Evolutionary conservation across 1,140 invertebrate species (phyloP).

Genomic region (Glossosoma conforme): DNA sequence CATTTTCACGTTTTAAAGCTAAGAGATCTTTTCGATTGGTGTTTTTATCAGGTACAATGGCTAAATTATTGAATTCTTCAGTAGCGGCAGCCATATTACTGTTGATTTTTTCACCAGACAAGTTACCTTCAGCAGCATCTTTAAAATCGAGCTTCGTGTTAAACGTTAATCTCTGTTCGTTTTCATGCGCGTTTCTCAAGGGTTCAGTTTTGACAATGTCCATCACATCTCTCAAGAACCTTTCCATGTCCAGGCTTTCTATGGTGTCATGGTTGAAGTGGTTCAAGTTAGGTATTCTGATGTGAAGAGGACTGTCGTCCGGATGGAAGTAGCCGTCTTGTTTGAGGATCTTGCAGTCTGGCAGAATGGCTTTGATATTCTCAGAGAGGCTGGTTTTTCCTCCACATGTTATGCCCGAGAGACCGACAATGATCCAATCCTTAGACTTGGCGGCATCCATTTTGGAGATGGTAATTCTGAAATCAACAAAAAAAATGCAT

Average conservation of each 20-base stretch:
- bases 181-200: too few species aligned
- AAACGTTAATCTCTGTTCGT: too few species aligned
- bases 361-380: slow-evolving; percentile 40
- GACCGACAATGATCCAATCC: slow-evolving; percentile 51
- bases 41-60: too few species aligned
- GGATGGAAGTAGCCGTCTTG: slow-evolving; percentile 62
- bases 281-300: slow-evolving; percentile 49
- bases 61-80: too few species aligned
- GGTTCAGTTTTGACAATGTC: slow-evolving; percentile 32
- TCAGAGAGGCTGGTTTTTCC: slow-evolving; percentile 58
- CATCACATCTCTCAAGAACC: slow-evolving; percentile 50
- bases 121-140: too few species aligned
- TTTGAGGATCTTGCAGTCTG: slow-evolving; percentile 44
- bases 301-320: slow-evolving; percentile 50
- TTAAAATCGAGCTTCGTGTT: too few species aligned
- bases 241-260: slow-evolving; percentile 56
- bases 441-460: neutral
- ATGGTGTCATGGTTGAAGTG: slow-evolving; percentile 63
- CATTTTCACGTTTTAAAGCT: too few species aligned
- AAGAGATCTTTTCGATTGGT: too few species aligned
- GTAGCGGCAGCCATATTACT: too few species aligned
- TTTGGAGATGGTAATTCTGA: slow-evolving; percentile 34
- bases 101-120: too few species aligned
- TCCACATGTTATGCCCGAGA: slow-evolving; percentile 57
- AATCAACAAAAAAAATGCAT: neutral